These are phyloP conservation scores for Crypturellus tataupa DNA, from an alignment of 2,797 vertebrate species.

Conservation along the genomic window DNA sequence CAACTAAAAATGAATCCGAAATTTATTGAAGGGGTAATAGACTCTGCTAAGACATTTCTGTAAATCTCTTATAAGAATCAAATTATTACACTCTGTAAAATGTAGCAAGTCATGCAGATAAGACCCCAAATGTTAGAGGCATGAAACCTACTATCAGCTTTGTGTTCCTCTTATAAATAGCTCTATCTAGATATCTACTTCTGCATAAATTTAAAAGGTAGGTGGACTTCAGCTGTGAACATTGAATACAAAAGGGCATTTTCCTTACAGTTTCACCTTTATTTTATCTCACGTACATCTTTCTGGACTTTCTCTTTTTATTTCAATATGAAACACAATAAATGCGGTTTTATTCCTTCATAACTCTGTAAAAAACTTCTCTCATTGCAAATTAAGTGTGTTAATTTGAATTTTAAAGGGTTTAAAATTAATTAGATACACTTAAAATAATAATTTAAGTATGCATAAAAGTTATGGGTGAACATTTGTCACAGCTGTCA, in stretches of 20 bases:
- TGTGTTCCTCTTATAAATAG: constrained; percentile 2
- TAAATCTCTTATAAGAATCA: neutral
- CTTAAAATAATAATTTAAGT: constrained; percentile 50
- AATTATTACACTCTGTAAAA: constrained; percentile 38
- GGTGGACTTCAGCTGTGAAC: neutral
- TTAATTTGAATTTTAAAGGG: constrained; percentile 30
- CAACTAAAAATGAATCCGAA: constrained; percentile 21
- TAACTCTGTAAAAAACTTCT: neutral
- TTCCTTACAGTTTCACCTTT: neutral
- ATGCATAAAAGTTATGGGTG: constrained; percentile 16
- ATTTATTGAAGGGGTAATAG: constrained; percentile 8
- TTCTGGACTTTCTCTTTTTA: neutral
- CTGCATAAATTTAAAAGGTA: neutral
- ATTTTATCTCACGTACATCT: neutral
- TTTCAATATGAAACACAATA: neutral
- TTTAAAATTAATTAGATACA: constrained; percentile 26
- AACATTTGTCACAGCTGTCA: constrained; percentile 45
- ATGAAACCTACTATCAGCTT: constrained; percentile 11
- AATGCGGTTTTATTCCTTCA: neutral
- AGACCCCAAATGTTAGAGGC: constrained; percentile 28
- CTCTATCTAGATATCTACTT: neutral
- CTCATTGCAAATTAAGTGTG: neutral
- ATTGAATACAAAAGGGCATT: neutral
- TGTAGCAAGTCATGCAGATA: constrained; percentile 38
- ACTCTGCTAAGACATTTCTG: neutral